phyloP scores from a whole-genome alignment of 2,888 invertebrate genomes.

The Lycaena phlaeas region DNA sequence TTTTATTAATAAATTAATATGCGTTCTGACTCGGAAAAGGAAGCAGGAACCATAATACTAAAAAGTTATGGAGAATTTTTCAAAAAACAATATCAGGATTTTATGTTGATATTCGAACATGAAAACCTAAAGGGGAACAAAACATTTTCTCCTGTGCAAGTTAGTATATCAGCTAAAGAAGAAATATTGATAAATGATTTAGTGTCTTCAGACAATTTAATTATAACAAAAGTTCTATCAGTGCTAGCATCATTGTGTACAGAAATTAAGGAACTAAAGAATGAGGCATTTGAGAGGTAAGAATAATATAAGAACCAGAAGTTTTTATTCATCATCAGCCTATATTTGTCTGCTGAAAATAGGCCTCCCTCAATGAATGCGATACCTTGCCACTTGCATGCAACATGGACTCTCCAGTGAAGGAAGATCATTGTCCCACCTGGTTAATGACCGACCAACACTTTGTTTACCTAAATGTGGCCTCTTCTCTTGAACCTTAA shows the following conservation, averaged over 20 bases:
- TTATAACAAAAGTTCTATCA: slow-evolving; percentile 83
- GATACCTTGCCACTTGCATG: too few species aligned
- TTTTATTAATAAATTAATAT: slow-evolving; percentile 25
- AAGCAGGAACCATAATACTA: slow-evolving; percentile 49
- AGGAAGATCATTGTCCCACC: too few species aligned
- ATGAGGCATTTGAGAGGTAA: slow-evolving; percentile 77
- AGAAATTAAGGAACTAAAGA: slow-evolving; percentile 80
- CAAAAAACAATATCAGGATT: slow-evolving; percentile 53
- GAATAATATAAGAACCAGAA: too few species aligned
- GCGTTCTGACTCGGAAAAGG: slow-evolving; percentile 49
- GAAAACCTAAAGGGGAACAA: slow-evolving; percentile 43
- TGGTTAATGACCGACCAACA: too few species aligned
- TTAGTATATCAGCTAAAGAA: slow-evolving; percentile 68
- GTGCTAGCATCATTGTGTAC: slow-evolving; percentile 85
- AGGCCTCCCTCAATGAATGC: too few species aligned
- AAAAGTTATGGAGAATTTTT: slow-evolving; percentile 61
- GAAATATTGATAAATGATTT: slow-evolving; percentile 77
- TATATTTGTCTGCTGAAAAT: too few species aligned
- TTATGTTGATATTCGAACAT: slow-evolving; percentile 28
- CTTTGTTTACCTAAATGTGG: too few species aligned
- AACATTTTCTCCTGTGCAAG: slow-evolving; percentile 47
- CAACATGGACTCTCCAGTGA: too few species aligned
- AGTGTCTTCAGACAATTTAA: slow-evolving; percentile 86
- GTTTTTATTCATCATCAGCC: too few species aligned
- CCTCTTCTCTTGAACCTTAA: too few species aligned